A percentile compares a stretch with the other conserved stretches of the same genome.
phyloP scores from a whole-genome alignment of 92 coral and sea anemone genomes.

The Zoanthus sociatus region DNA sequence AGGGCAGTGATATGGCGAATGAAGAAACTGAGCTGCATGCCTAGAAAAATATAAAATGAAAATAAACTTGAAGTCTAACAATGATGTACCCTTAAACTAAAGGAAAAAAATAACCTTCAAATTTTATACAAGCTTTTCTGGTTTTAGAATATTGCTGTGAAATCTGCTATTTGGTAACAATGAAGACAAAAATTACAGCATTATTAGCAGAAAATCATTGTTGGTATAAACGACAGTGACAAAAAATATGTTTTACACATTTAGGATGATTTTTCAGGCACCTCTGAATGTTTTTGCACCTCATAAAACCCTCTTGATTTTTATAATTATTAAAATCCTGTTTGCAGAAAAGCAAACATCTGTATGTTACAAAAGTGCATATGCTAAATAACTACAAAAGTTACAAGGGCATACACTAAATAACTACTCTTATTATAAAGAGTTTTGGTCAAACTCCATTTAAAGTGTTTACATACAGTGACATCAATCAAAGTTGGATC shows the following conservation, averaged over 20 bases:
- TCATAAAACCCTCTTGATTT: not conserved
- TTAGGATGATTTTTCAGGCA: not conserved
- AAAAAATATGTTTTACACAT: not conserved
- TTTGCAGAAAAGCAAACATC: not conserved
- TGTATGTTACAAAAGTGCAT: not conserved
- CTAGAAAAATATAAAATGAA: conserved; percentile 50
- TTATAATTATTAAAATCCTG: not conserved
- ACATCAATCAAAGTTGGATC: not conserved
- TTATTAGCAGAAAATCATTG: too few relatives aligned
- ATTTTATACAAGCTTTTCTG: too few relatives aligned
- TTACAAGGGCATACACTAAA: not conserved
- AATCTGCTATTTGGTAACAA: too few relatives aligned
- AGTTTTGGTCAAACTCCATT: not conserved
- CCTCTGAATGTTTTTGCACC: not conserved
- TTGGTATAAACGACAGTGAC: not conserved
- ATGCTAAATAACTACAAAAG: not conserved
- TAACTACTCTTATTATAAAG: not conserved
- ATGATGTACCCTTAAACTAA: too few relatives aligned
- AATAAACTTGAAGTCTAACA: too few relatives aligned
- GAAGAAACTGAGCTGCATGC: conserved; percentile 72
- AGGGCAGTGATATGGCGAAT: conserved; percentile 78
- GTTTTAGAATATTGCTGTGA: too few relatives aligned
- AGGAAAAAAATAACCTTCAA: too few relatives aligned
- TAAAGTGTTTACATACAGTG: not conserved
- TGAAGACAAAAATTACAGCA: too few relatives aligned